Evolutionary conservation across 2,797 vertebrate species (phyloP).

Genomic region (Peromyscus melanophrys): DNA sequence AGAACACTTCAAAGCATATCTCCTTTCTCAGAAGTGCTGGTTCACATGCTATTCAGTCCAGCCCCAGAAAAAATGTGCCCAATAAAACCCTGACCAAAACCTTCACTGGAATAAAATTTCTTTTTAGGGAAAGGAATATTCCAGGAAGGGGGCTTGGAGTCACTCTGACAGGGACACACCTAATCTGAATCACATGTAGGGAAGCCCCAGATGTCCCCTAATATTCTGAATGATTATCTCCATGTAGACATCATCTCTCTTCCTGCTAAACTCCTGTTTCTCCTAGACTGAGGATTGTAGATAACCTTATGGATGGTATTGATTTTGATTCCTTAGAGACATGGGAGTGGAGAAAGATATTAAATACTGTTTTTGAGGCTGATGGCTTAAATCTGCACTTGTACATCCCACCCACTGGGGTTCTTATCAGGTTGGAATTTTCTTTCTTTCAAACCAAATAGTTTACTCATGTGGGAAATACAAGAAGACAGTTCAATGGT

Average conservation of each 20-base stretch:
- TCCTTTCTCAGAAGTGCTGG: constrained; percentile 32
- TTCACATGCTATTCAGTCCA: constrained; percentile 3
- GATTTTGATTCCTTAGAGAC: background rate
- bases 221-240: background rate
- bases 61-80: constrained; percentile 21
- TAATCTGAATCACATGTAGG: background rate
- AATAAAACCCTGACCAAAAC: background rate
- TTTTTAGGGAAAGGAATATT: background rate
- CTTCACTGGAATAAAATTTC: background rate
- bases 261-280: background rate
- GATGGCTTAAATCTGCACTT: background rate
- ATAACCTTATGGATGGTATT: background rate
- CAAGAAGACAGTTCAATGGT: background rate
- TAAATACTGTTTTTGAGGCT: constrained; percentile 51
- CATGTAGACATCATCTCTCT: background rate
- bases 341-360: background rate
- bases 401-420: background rate
- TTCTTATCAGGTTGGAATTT: constrained; percentile 19
- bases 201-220: background rate
- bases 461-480: background rate
- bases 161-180: background rate
- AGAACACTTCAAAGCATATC: constrained; percentile 44
- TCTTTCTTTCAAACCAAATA: background rate
- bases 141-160: background rate
- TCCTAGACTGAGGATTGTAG: background rate